Percentiles rank a stretch among this genome's conserved stretches.
Conservation (phyloP, 2,888 invertebrate genomes). For the Camponotus fellah region DNA sequence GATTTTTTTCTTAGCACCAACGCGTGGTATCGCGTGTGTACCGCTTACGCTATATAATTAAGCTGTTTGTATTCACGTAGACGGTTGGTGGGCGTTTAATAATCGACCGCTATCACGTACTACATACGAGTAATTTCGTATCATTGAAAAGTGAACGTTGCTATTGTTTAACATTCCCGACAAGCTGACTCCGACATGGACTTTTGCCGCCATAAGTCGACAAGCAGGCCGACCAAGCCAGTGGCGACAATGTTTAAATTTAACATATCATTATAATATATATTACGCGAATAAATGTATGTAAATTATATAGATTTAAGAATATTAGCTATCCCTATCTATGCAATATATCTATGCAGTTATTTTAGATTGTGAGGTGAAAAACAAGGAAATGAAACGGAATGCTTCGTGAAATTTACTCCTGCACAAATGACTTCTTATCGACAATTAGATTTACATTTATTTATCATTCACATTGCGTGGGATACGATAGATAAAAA, state of each 20-base stretch:
- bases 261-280: constrained; percentile 38
- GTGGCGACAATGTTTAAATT: constrained; percentile 33
- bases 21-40: constrained; percentile 43
- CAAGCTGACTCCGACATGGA: constrained; percentile 5
- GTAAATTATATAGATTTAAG: constrained; percentile 20
- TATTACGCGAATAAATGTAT: constrained; percentile 8
- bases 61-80: constrained; percentile 55
- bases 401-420: neutral
- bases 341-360: neutral
- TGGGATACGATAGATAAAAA: neutral
- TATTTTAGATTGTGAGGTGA: neutral
- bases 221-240: neutral
- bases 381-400: neutral
- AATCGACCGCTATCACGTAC: constrained; percentile 47
- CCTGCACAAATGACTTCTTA: neutral
- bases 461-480: neutral
- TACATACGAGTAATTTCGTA: constrained; percentile 43
- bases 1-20: constrained; percentile 27
- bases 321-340: neutral
- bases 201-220: constrained; percentile 28
- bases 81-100: constrained; percentile 45
- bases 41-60: constrained; percentile 52
- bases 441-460: neutral
- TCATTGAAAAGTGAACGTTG: constrained; percentile 55
- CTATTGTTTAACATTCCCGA: constrained; percentile 38